phyloP scores from a whole-genome alignment of 2,113 vertebrate genomes.

The Agelaius tricolor region DNA sequence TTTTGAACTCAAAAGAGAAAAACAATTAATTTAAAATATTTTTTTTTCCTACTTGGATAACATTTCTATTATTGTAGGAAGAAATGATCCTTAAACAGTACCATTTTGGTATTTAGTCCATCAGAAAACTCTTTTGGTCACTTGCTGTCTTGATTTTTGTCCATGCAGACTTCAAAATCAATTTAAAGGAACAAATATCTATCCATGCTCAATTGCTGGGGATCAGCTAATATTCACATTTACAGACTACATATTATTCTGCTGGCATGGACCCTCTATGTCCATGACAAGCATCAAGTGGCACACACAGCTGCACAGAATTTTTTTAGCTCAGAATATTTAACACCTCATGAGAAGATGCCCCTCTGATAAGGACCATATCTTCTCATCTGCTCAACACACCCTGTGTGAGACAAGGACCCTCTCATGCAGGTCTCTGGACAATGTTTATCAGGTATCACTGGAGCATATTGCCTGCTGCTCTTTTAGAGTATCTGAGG shows the following conservation, averaged over 20 bases:
- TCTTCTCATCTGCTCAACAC: not conserved
- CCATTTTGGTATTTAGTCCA: not conserved
- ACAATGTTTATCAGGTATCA: not conserved
- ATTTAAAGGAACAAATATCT: not conserved
- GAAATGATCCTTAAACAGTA: not conserved
- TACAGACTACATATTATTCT: rapidly evolving
- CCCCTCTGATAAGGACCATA: rapidly evolving
- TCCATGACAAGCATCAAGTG: rapidly evolving
- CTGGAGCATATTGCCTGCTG: not conserved
- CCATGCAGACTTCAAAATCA: not conserved
- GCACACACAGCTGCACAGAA: not conserved
- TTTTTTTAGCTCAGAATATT: not conserved
- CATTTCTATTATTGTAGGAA: not conserved
- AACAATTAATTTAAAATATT: not conserved
- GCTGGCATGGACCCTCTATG: not conserved
- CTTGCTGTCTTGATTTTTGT: not conserved
- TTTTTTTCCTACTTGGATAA: not conserved
- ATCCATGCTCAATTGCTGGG: not conserved
- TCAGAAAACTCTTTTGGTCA: not conserved
- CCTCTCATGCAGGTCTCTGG: not conserved
- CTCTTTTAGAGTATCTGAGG: not conserved
- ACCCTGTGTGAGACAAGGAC: rapidly evolving
- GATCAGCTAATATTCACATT: not conserved
- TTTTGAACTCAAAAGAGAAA: not conserved
- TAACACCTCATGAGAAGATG: not conserved